Base-by-base conservation (phyloP, 92 coral and sea anemone genomes). In the Bergia puertoricense region DNA sequence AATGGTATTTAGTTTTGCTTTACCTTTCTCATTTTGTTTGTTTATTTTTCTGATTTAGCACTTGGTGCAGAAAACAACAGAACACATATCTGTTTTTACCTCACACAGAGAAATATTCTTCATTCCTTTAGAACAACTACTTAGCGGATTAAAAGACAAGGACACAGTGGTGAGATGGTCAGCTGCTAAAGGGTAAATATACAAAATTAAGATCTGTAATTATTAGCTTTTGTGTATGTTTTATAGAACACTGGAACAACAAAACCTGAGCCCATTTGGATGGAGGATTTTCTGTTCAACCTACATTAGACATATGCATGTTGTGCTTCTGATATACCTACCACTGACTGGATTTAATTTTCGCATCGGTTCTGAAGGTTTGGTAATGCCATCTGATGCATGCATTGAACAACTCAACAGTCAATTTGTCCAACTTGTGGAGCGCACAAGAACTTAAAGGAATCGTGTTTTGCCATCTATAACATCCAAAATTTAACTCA, bases 111-210 rank as follows among this genome's bases (percentile, higher is more conserved):
- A 20, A 6, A 62, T 48, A 36, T 76, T 11, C 11, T 76, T 37
- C 77, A 79, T 45, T 48, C 59, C 84, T 40, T 13, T 87, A 97
- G 99, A 97, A 77, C 93, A 91, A 69, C 91, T 97, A 43, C 88
- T 97, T 74, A 86, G 86, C 41, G 99, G 99, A 0, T 81, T 97
- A 56, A 95, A 95, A 86, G 99, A 95, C 71, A 97, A 94, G 79
- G 97, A 97, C 86, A 97, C 99, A n/a, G 96, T 97, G 14, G 99
- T 97, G 8, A 78, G 99, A 88, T 97, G 99, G 99, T 97, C 99
- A 18, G 99, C 99, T 15, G 99, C 99, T 36, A 97, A 97, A 89
- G 99, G 99, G 99, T 97, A 88, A 62, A 18, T 23, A 62, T 22
- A 62, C 69, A 20, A 62, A 15, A 23, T 16, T 18, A 62, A 30